A percentile compares a stretch with the other conserved stretches of the same genome.
phyloP scores from a whole-genome alignment of 2,797 vertebrate species.

The Hirundo rustica region DNA sequence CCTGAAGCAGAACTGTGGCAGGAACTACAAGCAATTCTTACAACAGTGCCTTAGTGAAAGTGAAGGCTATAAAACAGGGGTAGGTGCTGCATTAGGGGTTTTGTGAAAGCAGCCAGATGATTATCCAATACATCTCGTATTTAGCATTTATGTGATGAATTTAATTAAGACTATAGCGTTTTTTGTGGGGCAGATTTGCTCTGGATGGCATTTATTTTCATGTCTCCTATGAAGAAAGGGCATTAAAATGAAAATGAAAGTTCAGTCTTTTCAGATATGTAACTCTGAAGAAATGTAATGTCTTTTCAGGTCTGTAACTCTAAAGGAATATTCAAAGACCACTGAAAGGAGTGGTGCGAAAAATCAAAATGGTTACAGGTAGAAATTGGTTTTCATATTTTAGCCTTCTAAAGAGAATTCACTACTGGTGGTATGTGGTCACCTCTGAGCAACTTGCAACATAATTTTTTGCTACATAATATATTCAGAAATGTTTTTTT shows the following conservation, averaged over 20 bases:
- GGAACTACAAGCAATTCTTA: rapidly evolving
- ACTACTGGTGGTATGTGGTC: neutral
- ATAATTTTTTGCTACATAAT: neutral
- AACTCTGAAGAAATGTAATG: neutral
- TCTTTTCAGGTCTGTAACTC: neutral
- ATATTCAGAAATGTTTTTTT: neutral
- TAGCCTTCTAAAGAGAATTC: neutral
- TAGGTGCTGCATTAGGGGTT: neutral
- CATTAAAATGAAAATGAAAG: neutral
- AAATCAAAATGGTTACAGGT: neutral
- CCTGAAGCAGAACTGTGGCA: neutral
- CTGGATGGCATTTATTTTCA: neutral
- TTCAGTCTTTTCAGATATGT: neutral
- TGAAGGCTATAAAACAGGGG: neutral
- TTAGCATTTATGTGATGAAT: neutral
- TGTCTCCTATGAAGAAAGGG: neutral
- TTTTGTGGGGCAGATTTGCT: neutral
- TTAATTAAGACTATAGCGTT: neutral
- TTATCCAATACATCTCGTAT: neutral
- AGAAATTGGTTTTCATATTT: neutral
- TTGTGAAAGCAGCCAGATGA: neutral
- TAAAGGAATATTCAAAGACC: neutral
- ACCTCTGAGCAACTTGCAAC: neutral
- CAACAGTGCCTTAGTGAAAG: neutral
- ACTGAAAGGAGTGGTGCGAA: neutral